Conservation (phyloP, 2,888 invertebrate species). For the Trilocha varians region DNA sequence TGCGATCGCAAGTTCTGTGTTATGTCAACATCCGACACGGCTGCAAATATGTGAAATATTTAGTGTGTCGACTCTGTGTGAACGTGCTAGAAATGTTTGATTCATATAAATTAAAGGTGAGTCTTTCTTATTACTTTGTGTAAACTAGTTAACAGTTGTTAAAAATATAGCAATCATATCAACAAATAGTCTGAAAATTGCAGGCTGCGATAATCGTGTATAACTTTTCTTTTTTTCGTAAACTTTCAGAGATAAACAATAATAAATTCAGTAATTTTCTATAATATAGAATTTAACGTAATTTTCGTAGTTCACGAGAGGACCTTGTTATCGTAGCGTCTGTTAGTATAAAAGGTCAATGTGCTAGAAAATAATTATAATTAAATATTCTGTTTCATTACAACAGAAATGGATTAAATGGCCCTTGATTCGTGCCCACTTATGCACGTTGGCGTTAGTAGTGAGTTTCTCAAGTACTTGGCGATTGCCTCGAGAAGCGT, state of each 20-base stretch:
- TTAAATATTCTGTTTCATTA: background rate
- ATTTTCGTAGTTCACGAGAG: background rate
- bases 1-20: constrained; percentile 15
- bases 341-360: background rate
- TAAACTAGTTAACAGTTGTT: too few species aligned
- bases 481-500: constrained; percentile 72
- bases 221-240: too few species aligned
- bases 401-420: constrained; percentile 36
- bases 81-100: constrained; percentile 19
- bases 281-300: background rate
- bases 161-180: too few species aligned
- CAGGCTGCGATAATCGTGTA: too few species aligned
- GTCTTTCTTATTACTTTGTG: constrained; percentile 5
- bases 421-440: constrained; percentile 36
- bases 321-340: background rate
- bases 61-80: constrained; percentile 5
- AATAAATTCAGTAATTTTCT: background rate
- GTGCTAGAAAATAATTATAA: too few species aligned
- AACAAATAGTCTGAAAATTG: too few species aligned
- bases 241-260: too few species aligned
- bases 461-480: constrained; percentile 72
- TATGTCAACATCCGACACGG: constrained; percentile 15
- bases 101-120: constrained; percentile 26
- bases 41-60: constrained; percentile 4
- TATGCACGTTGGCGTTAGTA: constrained; percentile 71